Conservation (phyloP, 1,140 invertebrate genomes). For the Drosophila gunungcola region DNA sequence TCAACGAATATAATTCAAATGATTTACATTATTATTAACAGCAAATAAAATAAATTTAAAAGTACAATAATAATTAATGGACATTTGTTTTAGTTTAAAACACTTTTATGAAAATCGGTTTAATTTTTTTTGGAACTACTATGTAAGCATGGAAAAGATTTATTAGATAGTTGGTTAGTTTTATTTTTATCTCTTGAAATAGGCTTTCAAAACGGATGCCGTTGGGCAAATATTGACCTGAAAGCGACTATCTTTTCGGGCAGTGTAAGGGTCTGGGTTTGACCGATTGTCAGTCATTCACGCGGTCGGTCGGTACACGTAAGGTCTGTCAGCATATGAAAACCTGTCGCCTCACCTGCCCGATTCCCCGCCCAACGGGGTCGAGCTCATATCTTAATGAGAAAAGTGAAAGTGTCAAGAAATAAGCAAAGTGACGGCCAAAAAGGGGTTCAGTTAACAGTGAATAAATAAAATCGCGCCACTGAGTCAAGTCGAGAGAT, state of each 20-base stretch:
- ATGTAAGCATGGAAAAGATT: too few species aligned
- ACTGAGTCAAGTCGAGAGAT: slow-evolving; percentile 45
- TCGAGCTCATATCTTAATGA: slow-evolving; percentile 74
- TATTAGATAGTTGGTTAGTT: too few species aligned
- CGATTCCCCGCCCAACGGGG: slow-evolving; percentile 15
- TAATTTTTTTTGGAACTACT: too few species aligned
- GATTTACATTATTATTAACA: too few species aligned
- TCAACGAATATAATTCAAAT: too few species aligned
- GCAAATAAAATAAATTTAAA: too few species aligned
- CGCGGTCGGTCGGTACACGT: slow-evolving; percentile 30
- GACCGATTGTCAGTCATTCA: slow-evolving; percentile 26
- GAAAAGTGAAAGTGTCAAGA: slow-evolving; percentile 80
- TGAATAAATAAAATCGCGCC: slow-evolving; percentile 70
- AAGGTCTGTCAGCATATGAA: slow-evolving; percentile 42
- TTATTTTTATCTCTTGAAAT: too few species aligned
- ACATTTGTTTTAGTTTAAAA: too few species aligned
- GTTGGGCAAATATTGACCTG: too few species aligned
- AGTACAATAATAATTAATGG: too few species aligned
- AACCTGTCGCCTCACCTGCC: slow-evolving; percentile 48
- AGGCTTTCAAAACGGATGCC: too few species aligned
- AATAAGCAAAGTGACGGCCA: slow-evolving; percentile 49
- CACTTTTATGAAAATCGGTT: too few species aligned
- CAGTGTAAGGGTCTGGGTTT: slow-evolving; percentile 34
- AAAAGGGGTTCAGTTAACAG: slow-evolving; percentile 53
- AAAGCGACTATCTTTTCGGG: not conserved